Evolutionary conservation across 2,888 invertebrate species (phyloP), one percentile per base, ranked within the genome.

Genomic region (Caenorhabditis macrosperma): DNA sequence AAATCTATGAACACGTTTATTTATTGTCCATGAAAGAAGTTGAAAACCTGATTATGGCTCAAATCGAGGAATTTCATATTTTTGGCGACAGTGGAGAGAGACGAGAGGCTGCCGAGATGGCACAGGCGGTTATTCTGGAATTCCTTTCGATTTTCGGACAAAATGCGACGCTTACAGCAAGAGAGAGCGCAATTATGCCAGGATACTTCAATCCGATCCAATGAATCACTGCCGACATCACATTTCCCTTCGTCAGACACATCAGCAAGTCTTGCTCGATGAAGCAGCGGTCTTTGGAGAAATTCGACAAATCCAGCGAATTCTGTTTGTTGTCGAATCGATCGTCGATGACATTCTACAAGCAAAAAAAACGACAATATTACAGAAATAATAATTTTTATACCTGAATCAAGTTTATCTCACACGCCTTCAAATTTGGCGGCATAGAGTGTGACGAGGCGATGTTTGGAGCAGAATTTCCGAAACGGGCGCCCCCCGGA

Each of bases 21-120:
- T 10, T 52, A 1, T 4, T 38, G 15, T 9, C 12, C 17, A 1
- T n/a, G 33, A 5, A 9, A 33, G 5, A 5, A 9, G 33, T 15
- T 28, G n/a, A n/a, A n/a, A n/a, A 90, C 88, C 72, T 83, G 69
- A 81, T 89, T 89, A 61, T 86, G 83, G 22, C 88, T 87, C 35
- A 89, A 71, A 50, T 89, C 89, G 22, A 89, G 76, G 20, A 78
- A 83, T 24, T 78, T 82, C 17, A 90, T 77, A 12, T 82, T 72
- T 59, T 87, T 87, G 4, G 82, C 77, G 9, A 83, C 78, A 41
- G 64, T 82, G 1, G 81, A 64, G 1, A 90, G 69, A 54, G 83
- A 69, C 9, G 85, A 55, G 17, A 82, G 81, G 61, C 76, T 82
- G 38, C 88, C 87, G 52, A 89, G 76, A 44, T 78, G 69, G 12